Evolutionary conservation across 1,140 invertebrate species (phyloP).

Genomic region (Archivesica marissinica): DNA sequence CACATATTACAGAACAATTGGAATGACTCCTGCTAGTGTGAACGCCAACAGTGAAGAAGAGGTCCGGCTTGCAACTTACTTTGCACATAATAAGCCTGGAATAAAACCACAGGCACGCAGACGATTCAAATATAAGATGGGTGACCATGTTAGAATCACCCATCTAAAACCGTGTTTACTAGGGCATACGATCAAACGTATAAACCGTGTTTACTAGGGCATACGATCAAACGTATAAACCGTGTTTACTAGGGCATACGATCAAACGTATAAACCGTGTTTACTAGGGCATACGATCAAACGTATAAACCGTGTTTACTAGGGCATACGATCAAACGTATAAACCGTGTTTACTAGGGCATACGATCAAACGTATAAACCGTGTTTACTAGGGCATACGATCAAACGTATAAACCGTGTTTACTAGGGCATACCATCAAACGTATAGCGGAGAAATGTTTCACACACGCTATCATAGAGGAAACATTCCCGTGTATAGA

Average conservation of each 20-base stretch:
- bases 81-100: not conserved
- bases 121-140: constrained; percentile 62
- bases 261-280: too few relatives aligned
- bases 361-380: too few relatives aligned
- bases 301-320: too few relatives aligned
- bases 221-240: too few relatives aligned
- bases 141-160: constrained; percentile 51
- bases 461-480: constrained; percentile 29
- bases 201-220: too few relatives aligned
- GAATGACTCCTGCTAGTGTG: constrained; percentile 14
- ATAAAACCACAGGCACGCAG: not conserved
- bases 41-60: constrained; percentile 19
- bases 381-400: too few relatives aligned
- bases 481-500: constrained; percentile 44
- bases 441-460: constrained; percentile 64
- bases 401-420: too few relatives aligned
- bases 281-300: too few relatives aligned
- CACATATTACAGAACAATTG: constrained; percentile 26
- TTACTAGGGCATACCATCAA: constrained; percentile 53
- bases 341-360: too few relatives aligned
- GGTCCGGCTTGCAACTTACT: constrained; percentile 1
- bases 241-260: too few relatives aligned
- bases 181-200: constrained; percentile 19
- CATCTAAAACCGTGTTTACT: constrained; percentile 52
- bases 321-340: too few relatives aligned